Evolutionary conservation across 1,140 invertebrate genomes (phyloP).

Genomic region (Marisa cornuarietis): DNA sequence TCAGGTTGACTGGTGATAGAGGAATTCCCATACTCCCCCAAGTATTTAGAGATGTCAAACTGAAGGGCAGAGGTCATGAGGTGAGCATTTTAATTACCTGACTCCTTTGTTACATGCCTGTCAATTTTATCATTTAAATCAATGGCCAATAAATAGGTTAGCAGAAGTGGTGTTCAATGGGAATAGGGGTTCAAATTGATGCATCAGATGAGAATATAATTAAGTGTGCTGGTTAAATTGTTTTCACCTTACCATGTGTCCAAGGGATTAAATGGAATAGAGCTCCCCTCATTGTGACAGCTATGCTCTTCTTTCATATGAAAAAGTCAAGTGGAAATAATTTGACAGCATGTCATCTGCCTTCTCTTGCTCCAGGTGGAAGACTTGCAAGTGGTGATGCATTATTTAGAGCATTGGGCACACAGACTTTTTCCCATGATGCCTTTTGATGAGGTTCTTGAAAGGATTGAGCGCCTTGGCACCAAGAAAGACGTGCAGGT

Average conservation of each 20-base stretch:
- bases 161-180: no score
- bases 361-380: constrained; percentile 66
- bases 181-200: no score
- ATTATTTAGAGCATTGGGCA: constrained; percentile 89
- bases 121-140: background rate
- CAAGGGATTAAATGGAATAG: no score
- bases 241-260: no score
- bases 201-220: no score
- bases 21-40: constrained; percentile 82
- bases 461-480: constrained; percentile 83
- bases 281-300: no score
- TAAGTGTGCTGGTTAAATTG: no score
- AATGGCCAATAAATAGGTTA: background rate
- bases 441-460: constrained; percentile 85
- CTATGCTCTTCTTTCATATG: no score
- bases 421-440: constrained; percentile 89
- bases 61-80: constrained; percentile 85
- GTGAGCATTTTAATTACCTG: constrained; percentile 45
- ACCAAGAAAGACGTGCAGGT: constrained; percentile 64
- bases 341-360: no score
- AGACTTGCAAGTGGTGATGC: constrained; percentile 84
- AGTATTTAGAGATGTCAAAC: constrained; percentile 84
- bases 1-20: constrained; percentile 76
- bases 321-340: no score
- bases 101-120: constrained; percentile 3